Base-by-base conservation (phyloP, 2,113 vertebrate genomes). In the Dendropsophus ebraccatus region DNA sequence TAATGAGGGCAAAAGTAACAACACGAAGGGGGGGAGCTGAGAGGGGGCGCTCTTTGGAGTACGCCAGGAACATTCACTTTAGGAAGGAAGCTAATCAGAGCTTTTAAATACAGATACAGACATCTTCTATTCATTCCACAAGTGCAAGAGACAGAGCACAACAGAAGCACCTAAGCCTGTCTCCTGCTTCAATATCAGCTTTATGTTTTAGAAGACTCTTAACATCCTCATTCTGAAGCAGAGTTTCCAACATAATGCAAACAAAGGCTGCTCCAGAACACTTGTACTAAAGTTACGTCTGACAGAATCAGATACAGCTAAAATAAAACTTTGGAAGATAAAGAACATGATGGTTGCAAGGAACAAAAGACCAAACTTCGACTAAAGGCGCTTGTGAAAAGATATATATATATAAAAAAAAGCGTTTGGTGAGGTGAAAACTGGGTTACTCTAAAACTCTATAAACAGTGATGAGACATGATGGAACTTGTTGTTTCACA, bases 1-100 rank as follows among this genome's bases (percentile, higher is more conserved):
- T 84, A 77, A 84, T 77, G 83, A 84, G 83, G 83, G 73, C 83
- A 84, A 84, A 77, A 67, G 72, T 45, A 75, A 58, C 82, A 74
- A 56, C 54, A 84, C 16, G 73, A 45, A 54, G 32, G 52, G 70
- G 77, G 76, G 49, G 23, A 14, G n/a, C 8, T 2, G 54, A 35
- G 19, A 19, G 25, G 35, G 9, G 52, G 17, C 1, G 47, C 41
- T 32, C 69, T 77, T 77, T 77, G 28, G 73, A 49, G 73, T 77
- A 56, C 8, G 17, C 19, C 25, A 11, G 35, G 58, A 84, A 67
- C 17, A 67, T 50, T 84, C 72, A 49, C 50, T 75, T 60, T 37
- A 58, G 69, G 56, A 77, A 62, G 5, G 35, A 62, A 56, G 41
- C 83, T 76, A 84, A 77, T 84, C 83, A 84, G 72, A 84, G 72